Evolutionary conservation across 2,113 vertebrate genomes (phyloP).

Genomic region (Heterocephalus glaber): DNA sequence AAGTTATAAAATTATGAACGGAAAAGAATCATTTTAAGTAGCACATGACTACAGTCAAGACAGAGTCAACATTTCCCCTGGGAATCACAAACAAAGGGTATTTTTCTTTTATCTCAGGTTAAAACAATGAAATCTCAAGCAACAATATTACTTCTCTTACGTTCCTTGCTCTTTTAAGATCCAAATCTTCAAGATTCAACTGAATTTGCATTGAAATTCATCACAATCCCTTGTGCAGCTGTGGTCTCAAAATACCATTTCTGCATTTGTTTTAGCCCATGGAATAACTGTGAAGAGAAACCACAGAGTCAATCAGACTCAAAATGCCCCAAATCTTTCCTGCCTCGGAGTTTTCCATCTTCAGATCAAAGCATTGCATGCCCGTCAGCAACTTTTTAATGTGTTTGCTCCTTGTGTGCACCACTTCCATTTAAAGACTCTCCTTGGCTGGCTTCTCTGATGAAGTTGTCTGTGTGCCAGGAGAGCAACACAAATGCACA

Average conservation of each 20-base stretch:
- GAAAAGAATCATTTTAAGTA: neutral
- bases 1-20: neutral
- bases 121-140: conserved; percentile 37
- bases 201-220: conserved; percentile 72
- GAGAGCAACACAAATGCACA: neutral
- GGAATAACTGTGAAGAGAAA: conserved; percentile 73
- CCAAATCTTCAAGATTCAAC: conserved; percentile 42
- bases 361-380: conserved; percentile 79
- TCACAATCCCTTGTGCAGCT: conserved; percentile 58
- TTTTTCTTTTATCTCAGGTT: conserved; percentile 19
- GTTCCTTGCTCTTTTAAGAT: conserved; percentile 43
- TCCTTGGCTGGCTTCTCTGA: conserved; percentile 61
- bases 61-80: neutral
- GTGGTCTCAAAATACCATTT: conserved; percentile 73
- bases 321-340: conserved; percentile 77
- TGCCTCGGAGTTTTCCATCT: conserved; percentile 79
- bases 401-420: conserved; percentile 62
- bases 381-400: conserved; percentile 77
- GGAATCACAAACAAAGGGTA: neutral
- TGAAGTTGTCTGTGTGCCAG: conserved; percentile 70
- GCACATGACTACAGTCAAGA: neutral
- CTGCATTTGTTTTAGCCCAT: conserved; percentile 72
- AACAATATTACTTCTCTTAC: conserved; percentile 11
- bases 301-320: conserved; percentile 78
- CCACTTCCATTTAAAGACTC: conserved; percentile 73